Evolutionary conservation across 2,113 vertebrate species (phyloP).

Genomic region (Dendrocopos noguchii): DNA sequence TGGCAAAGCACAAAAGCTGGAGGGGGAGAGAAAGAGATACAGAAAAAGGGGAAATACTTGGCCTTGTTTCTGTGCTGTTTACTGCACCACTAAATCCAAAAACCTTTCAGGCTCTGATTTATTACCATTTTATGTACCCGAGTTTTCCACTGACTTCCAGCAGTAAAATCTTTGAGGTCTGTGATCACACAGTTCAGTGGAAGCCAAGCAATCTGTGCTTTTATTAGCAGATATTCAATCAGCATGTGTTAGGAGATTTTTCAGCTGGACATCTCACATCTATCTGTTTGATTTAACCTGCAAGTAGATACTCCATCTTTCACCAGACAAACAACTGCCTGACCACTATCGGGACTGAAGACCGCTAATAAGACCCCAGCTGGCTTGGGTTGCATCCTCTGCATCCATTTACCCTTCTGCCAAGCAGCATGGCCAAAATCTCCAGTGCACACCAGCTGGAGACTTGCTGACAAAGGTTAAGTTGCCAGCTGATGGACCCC

Average conservation of each 20-base stretch:
- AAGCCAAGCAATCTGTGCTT: not conserved
- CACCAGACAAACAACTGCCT: not conserved
- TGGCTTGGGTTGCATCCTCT: not conserved
- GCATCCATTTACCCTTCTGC: not conserved
- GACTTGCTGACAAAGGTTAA: not conserved
- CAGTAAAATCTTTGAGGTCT: slow-evolving; percentile 6
- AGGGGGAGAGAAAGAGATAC: not conserved
- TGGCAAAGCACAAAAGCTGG: not conserved
- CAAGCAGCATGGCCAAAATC: not conserved
- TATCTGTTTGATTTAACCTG: not conserved
- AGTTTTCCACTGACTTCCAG: not conserved
- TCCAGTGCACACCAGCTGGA: not conserved
- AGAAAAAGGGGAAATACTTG: not conserved
- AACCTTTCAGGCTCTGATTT: slow-evolving; percentile 1
- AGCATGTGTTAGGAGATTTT: not conserved
- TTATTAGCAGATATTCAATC: not conserved
- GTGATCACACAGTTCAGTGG: not conserved
- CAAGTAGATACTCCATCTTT: not conserved
- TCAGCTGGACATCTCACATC: not conserved
- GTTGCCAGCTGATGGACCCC: not conserved
- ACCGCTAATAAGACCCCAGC: not conserved
- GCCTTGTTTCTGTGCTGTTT: not conserved
- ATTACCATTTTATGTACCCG: not conserved
- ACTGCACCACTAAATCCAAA: not conserved
- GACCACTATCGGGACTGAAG: not conserved